Conservation (phyloP, 2,113 vertebrate genomes). For the Toxotes chatareus region DNA sequence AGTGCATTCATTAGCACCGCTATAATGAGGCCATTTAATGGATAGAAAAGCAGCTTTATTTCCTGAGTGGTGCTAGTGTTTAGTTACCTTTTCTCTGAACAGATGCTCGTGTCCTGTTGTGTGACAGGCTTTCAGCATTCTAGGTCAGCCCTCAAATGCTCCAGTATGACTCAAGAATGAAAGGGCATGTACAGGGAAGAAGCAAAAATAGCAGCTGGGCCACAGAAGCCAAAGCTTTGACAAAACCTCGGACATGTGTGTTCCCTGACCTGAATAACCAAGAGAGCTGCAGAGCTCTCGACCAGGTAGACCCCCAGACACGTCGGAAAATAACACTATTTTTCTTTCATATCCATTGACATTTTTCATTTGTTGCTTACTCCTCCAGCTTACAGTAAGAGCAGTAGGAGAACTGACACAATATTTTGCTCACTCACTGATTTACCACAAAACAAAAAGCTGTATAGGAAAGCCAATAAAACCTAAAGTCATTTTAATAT, state of each 20-base stretch:
- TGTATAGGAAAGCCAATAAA: constrained; percentile 30
- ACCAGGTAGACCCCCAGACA: constrained; percentile 43
- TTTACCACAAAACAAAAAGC: not conserved
- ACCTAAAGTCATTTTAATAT: constrained; percentile 41
- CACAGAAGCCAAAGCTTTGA: constrained; percentile 75
- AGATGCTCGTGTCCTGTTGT: constrained; percentile 62
- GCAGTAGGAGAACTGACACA: not conserved
- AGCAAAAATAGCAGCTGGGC: constrained; percentile 77
- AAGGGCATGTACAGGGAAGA: constrained; percentile 72
- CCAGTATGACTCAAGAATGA: constrained; percentile 76
- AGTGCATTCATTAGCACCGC: constrained; percentile 36
- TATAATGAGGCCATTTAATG: constrained; percentile 17
- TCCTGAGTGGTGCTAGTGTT: constrained; percentile 21
- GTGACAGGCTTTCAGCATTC: constrained; percentile 77
- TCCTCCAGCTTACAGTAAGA: not conserved
- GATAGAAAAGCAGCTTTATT: constrained; percentile 4
- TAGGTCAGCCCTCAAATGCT: constrained; percentile 76
- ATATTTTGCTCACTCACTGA: not conserved
- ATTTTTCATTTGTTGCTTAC: constrained; percentile 22
- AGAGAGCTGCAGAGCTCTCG: constrained; percentile 36
- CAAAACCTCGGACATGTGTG: constrained; percentile 74
- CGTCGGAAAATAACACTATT: constrained; percentile 12
- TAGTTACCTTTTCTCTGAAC: constrained; percentile 52
- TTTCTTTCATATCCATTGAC: constrained; percentile 33
- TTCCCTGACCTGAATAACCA: constrained; percentile 76